phyloP scores from a whole-genome alignment of 2,888 invertebrate species.

The Ormyrus rosae region DNA sequence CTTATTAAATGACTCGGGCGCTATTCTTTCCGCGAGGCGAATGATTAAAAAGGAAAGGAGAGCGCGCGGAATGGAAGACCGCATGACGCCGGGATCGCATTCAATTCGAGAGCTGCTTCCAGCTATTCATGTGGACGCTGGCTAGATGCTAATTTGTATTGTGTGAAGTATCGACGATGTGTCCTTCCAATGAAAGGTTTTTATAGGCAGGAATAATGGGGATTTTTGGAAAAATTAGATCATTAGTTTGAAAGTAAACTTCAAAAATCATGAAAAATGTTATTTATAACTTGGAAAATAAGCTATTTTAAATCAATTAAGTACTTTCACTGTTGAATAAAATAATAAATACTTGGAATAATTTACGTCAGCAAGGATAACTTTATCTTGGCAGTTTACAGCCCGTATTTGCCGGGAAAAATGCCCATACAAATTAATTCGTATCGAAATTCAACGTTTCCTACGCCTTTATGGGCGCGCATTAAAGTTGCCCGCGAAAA shows the following conservation, averaged over 20 bases:
- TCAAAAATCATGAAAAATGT: too few species aligned
- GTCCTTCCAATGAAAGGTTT: too few species aligned
- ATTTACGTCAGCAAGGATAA: constrained; percentile 1
- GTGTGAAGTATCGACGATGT: too few species aligned
- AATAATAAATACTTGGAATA: constrained; percentile 27
- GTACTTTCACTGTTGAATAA: too few species aligned
- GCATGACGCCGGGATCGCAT: neutral
- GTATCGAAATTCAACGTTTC: constrained; percentile 31
- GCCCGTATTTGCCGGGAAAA: neutral
- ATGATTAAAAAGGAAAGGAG: constrained; percentile 42
- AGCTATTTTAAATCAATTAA: too few species aligned
- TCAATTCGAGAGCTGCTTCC: too few species aligned
- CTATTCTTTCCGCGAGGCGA: constrained; percentile 22
- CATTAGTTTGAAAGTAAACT: too few species aligned
- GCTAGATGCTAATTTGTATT: too few species aligned
- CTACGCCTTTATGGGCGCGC: constrained; percentile 11
- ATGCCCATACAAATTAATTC: constrained; percentile 34
- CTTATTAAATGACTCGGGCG: constrained; percentile 33
- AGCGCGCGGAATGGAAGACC: neutral
- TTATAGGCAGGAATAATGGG: too few species aligned
- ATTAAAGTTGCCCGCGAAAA: constrained; percentile 30
- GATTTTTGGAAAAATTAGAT: too few species aligned
- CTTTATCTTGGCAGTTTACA: constrained; percentile 13
- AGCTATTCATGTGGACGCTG: too few species aligned
- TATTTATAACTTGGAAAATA: too few species aligned